These are phyloP conservation scores for Meiosimyza platycephala DNA, from an alignment of 2,888 invertebrate genomes.

Conservation along the genomic window DNA sequence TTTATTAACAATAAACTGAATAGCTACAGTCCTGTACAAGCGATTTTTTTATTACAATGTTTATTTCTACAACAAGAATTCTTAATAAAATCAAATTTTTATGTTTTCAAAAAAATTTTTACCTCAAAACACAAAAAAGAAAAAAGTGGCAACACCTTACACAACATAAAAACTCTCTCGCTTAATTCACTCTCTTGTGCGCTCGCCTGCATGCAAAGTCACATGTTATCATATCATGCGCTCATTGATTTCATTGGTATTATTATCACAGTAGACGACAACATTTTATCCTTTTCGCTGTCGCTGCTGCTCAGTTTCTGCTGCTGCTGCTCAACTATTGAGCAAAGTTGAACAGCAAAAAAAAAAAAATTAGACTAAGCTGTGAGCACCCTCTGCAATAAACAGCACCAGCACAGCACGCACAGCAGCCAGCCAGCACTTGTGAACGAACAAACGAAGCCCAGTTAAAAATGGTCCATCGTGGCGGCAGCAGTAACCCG, in stretches of 20 bases:
- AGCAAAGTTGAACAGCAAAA: neutral
- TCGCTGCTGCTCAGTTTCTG: neutral
- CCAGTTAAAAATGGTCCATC: slow-evolving; percentile 67
- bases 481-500: slow-evolving; percentile 59
- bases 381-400: neutral
- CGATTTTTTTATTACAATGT: no score
- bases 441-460: slow-evolving; percentile 30
- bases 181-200: neutral
- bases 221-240: slow-evolving; percentile 12
- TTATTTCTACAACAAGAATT: no score
- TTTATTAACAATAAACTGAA: no score
- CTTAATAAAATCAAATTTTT: no score
- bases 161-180: neutral
- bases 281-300: slow-evolving; percentile 3
- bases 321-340: neutral
- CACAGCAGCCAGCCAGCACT: neutral
- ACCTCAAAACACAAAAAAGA: no score
- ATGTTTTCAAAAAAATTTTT: no score
- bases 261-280: neutral
- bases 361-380: neutral
- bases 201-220: neutral
- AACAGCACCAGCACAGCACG: neutral
- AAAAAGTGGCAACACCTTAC: neutral
- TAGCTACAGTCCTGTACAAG: no score
- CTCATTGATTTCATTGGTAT: neutral